Evolutionary conservation across 2,113 vertebrate species (phyloP).

Genomic region (Tor tambroides): DNA sequence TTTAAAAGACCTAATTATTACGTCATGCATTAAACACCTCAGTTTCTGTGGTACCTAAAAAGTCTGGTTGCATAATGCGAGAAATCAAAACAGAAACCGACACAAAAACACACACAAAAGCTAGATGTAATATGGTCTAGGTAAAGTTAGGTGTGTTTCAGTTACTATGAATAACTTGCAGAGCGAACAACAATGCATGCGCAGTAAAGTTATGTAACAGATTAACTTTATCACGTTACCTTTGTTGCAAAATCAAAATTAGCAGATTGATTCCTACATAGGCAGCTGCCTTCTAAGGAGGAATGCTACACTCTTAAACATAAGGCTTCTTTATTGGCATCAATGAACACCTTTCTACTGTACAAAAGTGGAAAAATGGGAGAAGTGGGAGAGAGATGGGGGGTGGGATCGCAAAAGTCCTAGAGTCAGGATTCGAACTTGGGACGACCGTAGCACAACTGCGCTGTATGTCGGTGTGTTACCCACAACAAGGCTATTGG

Average conservation of each 20-base stretch:
- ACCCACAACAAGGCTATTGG: too few relatives aligned
- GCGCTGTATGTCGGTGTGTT: too few relatives aligned
- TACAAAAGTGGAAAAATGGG: not conserved
- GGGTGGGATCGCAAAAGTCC: too few relatives aligned
- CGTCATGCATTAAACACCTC: not conserved
- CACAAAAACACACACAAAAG: not conserved
- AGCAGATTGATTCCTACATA: not conserved
- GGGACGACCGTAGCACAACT: too few relatives aligned
- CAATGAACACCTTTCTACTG: not conserved
- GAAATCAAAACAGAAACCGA: not conserved
- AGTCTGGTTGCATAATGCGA: not conserved
- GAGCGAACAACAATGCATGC: conserved; percentile 31
- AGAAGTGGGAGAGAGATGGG: too few relatives aligned
- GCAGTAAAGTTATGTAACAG: conserved; percentile 43
- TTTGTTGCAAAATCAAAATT: not conserved
- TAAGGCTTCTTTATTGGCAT: not conserved
- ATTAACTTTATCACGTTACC: not conserved
- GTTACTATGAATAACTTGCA: conserved; percentile 4
- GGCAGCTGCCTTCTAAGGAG: not conserved
- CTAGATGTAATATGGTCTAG: not conserved
- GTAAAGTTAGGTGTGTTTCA: not conserved
- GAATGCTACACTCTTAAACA: not conserved
- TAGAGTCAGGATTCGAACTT: too few relatives aligned
- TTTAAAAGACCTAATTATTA: not conserved
- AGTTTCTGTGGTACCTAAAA: not conserved